A percentile compares a stretch with the other conserved stretches of the same genome.
These are phyloP conservation scores for Otus sunia DNA, from an alignment of 2,113 vertebrate species.

Conservation along the genomic window DNA sequence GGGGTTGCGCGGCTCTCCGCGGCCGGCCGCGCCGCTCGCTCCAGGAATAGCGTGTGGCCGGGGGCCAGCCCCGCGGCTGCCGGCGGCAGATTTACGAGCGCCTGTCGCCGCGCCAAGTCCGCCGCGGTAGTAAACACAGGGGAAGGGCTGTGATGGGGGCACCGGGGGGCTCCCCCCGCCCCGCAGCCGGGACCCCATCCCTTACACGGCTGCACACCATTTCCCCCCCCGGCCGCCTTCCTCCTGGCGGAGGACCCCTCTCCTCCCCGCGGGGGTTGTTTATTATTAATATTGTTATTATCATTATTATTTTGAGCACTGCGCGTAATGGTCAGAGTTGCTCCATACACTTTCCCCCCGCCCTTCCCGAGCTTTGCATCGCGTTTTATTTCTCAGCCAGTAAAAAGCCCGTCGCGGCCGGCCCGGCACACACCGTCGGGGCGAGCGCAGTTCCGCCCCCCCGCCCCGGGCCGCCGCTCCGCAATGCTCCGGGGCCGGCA, in stretches of 20 bases:
- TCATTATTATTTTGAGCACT: not conserved
- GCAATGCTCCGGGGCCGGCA: not conserved
- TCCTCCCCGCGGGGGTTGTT: not conserved
- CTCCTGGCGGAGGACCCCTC: not conserved
- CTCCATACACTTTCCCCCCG: not conserved
- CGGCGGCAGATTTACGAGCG: conserved; percentile 73
- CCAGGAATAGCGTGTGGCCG: conserved; percentile 78
- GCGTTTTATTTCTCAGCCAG: not conserved
- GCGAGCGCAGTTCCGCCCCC: not conserved
- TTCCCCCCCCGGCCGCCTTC: not conserved
- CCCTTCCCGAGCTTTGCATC: not conserved
- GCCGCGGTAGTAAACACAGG: conserved; percentile 72
- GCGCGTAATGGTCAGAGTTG: not conserved
- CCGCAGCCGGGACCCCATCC: not conserved
- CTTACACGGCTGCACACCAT: not conserved
- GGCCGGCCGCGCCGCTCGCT: conserved; percentile 18
- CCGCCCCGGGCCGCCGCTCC: not conserved
- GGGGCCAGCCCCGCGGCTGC: conserved; percentile 72
- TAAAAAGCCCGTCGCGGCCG: not conserved
- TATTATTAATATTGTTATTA: not conserved
- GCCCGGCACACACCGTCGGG: not conserved
- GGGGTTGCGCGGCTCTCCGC: not conserved
- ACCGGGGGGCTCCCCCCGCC: not conserved
- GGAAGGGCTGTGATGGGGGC: conserved; percentile 43
- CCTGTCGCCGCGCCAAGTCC: conserved; percentile 68